These are phyloP conservation scores for Erynnis tages DNA, from an alignment of 2,888 invertebrate genomes.

Conservation along the genomic window DNA sequence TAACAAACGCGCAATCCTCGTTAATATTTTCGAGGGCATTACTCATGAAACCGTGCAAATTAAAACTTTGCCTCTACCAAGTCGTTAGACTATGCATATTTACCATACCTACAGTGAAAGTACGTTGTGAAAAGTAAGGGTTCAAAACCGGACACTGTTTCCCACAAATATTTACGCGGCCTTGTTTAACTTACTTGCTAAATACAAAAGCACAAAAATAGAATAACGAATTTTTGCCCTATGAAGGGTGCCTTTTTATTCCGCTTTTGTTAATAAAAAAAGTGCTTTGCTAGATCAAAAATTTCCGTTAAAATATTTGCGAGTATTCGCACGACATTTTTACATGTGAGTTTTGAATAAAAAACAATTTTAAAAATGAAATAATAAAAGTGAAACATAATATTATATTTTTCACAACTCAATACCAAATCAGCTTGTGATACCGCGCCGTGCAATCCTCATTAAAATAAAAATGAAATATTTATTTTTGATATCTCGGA, in stretches of 20 bases:
- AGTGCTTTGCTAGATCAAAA: not conserved
- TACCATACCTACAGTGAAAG: not conserved
- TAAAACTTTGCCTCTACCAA: conserved; percentile 13
- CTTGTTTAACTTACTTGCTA: conserved; percentile 9
- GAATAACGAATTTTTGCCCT: not conserved
- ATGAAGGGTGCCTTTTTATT: not conserved
- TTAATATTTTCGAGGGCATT: conserved; percentile 1
- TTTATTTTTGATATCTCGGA: too few species aligned
- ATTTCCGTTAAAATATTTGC: too few species aligned
- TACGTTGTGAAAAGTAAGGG: conserved; percentile 8
- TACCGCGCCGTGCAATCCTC: too few species aligned
- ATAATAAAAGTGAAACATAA: too few species aligned
- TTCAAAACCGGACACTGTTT: conserved; percentile 9
- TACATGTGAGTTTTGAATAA: too few species aligned
- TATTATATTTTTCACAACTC: too few species aligned
- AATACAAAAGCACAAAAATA: conserved; percentile 4
- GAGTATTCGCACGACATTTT: too few species aligned
- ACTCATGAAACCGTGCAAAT: conserved; percentile 3
- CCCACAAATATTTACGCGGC: conserved; percentile 13
- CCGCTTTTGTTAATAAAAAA: not conserved
- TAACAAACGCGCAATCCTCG: not conserved
- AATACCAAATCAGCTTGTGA: too few species aligned
- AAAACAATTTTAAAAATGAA: too few species aligned
- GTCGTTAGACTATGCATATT: conserved; percentile 9
- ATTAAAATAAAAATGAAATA: too few species aligned